Conservation (phyloP, 2,888 invertebrate species). For the Trissonchulus latispiculum region DNA sequence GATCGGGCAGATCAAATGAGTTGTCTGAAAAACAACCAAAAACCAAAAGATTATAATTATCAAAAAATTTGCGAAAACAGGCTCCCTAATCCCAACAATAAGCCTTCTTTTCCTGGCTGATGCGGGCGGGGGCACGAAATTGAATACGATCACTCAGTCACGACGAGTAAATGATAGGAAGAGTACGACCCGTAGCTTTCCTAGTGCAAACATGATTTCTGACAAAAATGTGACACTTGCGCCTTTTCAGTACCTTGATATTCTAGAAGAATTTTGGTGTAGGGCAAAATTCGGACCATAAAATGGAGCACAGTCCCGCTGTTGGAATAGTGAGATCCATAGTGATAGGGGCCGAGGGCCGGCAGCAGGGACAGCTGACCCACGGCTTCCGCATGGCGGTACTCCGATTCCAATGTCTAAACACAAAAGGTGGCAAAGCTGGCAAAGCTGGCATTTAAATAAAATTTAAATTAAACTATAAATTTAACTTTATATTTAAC, state of each 20-base stretch:
- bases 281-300: constrained; percentile 90
- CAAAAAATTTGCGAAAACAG: background rate
- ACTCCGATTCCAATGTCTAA: constrained; percentile 17
- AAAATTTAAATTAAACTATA: background rate
- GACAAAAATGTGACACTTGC: background rate
- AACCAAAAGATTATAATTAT: constrained; percentile 3
- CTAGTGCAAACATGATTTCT: background rate
- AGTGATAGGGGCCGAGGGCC: constrained; percentile 67
- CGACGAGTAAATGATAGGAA: background rate
- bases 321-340: constrained; percentile 95
- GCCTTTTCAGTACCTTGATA: constrained; percentile 35
- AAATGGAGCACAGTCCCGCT: constrained; percentile 99
- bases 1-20: constrained; percentile 90
- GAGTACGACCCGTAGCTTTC: background rate
- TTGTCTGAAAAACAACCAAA: constrained; percentile 26
- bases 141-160: too few species aligned
- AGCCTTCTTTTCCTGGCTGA: background rate
- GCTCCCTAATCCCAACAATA: background rate
- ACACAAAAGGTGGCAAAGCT: constrained; percentile 3
- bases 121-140: too few species aligned
- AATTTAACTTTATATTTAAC: too few species aligned
- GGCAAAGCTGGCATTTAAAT: background rate
- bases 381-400: background rate
- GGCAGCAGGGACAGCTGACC: background rate
- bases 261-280: constrained; percentile 60